Conservation (phyloP, 2,888 invertebrate species). For the Pseudanteris insignis region DNA sequence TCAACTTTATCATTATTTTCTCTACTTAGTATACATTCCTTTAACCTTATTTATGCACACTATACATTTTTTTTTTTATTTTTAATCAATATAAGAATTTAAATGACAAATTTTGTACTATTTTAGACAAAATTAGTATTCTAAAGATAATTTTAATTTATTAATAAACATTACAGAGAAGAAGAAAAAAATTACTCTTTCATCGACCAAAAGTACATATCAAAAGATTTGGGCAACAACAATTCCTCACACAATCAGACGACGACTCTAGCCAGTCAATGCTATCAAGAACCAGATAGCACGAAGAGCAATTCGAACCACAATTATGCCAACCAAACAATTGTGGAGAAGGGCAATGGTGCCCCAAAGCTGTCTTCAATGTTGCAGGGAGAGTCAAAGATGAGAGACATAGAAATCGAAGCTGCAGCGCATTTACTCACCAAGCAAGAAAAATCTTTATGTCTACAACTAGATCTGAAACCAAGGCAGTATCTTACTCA, state of each 20-base stretch:
- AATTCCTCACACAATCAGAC: slow-evolving; percentile 63
- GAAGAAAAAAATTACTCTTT: slow-evolving; percentile 81
- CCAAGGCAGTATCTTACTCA: slow-evolving; percentile 89
- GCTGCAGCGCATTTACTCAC: slow-evolving; percentile 63
- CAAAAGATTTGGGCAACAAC: slow-evolving; percentile 68
- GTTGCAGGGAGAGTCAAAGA: slow-evolving; percentile 50
- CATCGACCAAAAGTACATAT: slow-evolving; percentile 88
- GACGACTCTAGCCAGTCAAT: slow-evolving; percentile 65
- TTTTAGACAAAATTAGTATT: too few relatives aligned
- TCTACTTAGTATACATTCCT: too few relatives aligned
- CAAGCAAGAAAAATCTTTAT: slow-evolving; percentile 64
- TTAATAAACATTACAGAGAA: slow-evolving; percentile 70
- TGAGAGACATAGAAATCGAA: slow-evolving; percentile 60
- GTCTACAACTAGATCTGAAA: slow-evolving; percentile 75
- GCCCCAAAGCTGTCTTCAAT: slow-evolving; percentile 48
- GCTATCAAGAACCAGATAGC: slow-evolving; percentile 62
- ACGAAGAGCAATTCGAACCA: slow-evolving; percentile 59
- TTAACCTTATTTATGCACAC: too few relatives aligned
- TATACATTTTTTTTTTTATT: too few relatives aligned
- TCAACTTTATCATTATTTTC: too few relatives aligned
- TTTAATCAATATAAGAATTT: too few relatives aligned
- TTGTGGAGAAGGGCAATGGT: slow-evolving; percentile 66
- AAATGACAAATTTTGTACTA: too few relatives aligned
- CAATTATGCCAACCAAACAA: slow-evolving; percentile 51
- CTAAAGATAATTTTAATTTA: too few relatives aligned